Evolutionary conservation across 64 coral and sea anemone species (phyloP).

Genomic region (Trachythela sp.): DNA sequence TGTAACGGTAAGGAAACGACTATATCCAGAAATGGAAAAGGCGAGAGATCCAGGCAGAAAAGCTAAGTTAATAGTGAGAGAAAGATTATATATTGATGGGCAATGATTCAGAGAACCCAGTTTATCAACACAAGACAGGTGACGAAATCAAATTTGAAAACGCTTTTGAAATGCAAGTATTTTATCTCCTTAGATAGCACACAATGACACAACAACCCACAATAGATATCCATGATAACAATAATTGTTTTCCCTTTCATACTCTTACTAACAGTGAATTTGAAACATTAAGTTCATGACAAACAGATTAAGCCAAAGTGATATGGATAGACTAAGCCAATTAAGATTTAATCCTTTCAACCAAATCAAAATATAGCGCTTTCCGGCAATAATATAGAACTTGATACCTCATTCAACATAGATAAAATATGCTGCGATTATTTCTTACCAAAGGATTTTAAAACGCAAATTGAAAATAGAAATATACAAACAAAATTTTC

Average conservation of each 20-base stretch:
- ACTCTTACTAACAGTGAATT: background rate
- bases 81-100: background rate
- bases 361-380: background rate
- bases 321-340: no score
- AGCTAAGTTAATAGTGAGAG: background rate
- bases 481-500: background rate
- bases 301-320: background rate
- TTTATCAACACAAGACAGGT: background rate
- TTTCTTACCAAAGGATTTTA: background rate
- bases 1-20: background rate
- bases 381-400: background rate
- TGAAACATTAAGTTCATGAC: background rate
- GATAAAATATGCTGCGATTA: background rate
- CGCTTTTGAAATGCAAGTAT: background rate
- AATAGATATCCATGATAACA: background rate
- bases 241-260: background rate
- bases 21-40: no score
- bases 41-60: background rate
- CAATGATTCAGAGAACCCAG: background rate
- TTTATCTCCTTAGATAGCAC: background rate
- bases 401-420: background rate
- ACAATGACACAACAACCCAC: background rate
- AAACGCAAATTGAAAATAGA: background rate
- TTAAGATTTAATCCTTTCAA: background rate
- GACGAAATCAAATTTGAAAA: background rate